Evolutionary conservation across 2,797 vertebrate species (phyloP).

Genomic region (Gephyroberyx darwinii): DNA sequence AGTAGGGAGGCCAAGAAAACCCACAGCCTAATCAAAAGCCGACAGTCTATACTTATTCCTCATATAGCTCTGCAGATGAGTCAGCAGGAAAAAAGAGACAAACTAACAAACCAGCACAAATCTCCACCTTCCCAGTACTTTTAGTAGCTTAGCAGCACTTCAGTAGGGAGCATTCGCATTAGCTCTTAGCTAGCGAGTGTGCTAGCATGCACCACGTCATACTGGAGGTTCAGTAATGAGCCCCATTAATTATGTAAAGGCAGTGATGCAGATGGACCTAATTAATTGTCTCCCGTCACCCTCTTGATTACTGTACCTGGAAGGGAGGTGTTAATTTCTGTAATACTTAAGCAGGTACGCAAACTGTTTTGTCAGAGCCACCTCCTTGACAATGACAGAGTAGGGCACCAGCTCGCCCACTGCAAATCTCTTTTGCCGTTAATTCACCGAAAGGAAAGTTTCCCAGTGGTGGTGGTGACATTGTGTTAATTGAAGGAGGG

Average conservation of each 20-base stretch:
- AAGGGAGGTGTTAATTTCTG: constrained; percentile 88
- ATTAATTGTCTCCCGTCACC: constrained; percentile 88
- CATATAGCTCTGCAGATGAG: neutral
- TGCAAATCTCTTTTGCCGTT: constrained; percentile 81
- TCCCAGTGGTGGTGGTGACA: constrained; percentile 80
- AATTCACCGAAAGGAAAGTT: constrained; percentile 81
- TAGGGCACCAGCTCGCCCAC: constrained; percentile 69
- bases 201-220: constrained; percentile 75
- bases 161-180: constrained; percentile 35
- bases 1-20: neutral
- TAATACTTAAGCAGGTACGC: constrained; percentile 85
- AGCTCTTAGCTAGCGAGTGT: constrained; percentile 47
- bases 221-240: constrained; percentile 84
- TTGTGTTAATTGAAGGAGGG: constrained; percentile 84
- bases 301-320: constrained; percentile 86
- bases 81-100: neutral
- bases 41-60: neutral
- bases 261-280: constrained; percentile 85
- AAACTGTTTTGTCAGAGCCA: constrained; percentile 85
- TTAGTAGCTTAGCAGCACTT: constrained; percentile 3
- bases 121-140: neutral
- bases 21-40: neutral
- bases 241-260: constrained; percentile 87
- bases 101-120: constrained; percentile 34
- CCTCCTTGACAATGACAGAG: constrained; percentile 83